Evolutionary conservation across 2,113 vertebrate species (phyloP).

Genomic region (Calypte anna): DNA sequence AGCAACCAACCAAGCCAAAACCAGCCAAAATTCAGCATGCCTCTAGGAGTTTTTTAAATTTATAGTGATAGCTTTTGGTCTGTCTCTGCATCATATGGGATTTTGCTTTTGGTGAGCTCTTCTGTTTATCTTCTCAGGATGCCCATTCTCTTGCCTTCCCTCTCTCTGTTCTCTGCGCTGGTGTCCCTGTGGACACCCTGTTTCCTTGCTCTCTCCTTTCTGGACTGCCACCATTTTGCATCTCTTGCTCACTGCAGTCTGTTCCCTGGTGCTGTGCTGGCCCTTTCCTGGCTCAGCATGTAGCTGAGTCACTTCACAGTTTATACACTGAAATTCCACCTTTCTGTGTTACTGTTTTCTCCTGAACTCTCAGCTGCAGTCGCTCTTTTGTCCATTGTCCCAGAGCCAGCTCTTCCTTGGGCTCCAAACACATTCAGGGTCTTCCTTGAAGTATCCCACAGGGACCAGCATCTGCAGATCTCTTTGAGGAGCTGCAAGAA

Average conservation of each 20-base stretch:
- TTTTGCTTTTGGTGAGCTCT: background rate
- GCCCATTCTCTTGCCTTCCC: background rate
- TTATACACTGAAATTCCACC: background rate
- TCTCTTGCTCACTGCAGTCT: background rate
- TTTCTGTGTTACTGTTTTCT: background rate
- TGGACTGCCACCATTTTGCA: background rate
- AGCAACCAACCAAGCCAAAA: background rate
- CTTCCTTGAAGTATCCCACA: background rate
- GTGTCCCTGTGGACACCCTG: background rate
- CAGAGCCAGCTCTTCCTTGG: background rate
- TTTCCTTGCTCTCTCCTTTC: background rate
- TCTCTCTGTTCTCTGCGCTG: background rate
- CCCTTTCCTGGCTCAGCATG: accelerated
- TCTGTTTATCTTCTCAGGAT: background rate
- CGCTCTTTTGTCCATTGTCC: background rate
- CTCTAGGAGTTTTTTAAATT: background rate
- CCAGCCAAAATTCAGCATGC: background rate
- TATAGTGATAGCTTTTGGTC: background rate
- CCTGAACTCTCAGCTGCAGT: background rate
- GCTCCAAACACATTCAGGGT: accelerated
- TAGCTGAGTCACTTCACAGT: background rate
- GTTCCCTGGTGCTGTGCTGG: background rate
- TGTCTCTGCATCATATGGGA: background rate
- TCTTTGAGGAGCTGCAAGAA: background rate
- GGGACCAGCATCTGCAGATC: background rate